These are phyloP conservation scores for Pagrus major DNA, from an alignment of 2,113 vertebrate genomes.

Conservation along the genomic window DNA sequence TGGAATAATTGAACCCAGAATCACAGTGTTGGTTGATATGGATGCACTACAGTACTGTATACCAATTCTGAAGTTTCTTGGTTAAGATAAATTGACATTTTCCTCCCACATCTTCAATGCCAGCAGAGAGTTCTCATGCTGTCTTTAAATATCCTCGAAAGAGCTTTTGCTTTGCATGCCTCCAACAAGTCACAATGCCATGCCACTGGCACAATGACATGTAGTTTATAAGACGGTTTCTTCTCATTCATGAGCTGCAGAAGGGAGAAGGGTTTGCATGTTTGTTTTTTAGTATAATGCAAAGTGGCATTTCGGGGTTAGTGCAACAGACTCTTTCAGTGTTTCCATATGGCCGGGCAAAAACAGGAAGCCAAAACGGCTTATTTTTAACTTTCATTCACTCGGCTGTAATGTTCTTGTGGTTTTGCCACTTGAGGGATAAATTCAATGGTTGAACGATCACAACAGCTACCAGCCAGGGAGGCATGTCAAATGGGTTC, in stretches of 20 bases:
- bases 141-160: slow-evolving; percentile 79
- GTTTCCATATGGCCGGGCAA: slow-evolving; percentile 66
- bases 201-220: slow-evolving; percentile 63
- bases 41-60: slow-evolving; percentile 33
- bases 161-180: slow-evolving; percentile 53
- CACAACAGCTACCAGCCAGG: slow-evolving; percentile 18
- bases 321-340: slow-evolving; percentile 23
- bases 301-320: slow-evolving; percentile 68
- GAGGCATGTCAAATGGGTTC: slow-evolving; percentile 21
- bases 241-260: slow-evolving; percentile 46
- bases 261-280: slow-evolving; percentile 50
- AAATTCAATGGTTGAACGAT: slow-evolving; percentile 43
- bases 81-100: slow-evolving; percentile 44
- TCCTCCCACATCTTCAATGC: slow-evolving; percentile 33
- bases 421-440: slow-evolving; percentile 65
- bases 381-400: slow-evolving; percentile 77
- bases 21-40: slow-evolving; percentile 43
- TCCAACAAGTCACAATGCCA: slow-evolving; percentile 41
- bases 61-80: slow-evolving; percentile 38
- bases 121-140: slow-evolving; percentile 74
- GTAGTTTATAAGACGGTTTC: slow-evolving; percentile 60
- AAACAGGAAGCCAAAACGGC: slow-evolving; percentile 75
- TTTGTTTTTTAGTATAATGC: slow-evolving; percentile 73
- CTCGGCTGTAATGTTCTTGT: slow-evolving; percentile 67
- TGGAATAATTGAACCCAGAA: slow-evolving; percentile 55